Evolutionary conservation across 2,113 vertebrate genomes (phyloP).

Genomic region (Menidia beryllina): DNA sequence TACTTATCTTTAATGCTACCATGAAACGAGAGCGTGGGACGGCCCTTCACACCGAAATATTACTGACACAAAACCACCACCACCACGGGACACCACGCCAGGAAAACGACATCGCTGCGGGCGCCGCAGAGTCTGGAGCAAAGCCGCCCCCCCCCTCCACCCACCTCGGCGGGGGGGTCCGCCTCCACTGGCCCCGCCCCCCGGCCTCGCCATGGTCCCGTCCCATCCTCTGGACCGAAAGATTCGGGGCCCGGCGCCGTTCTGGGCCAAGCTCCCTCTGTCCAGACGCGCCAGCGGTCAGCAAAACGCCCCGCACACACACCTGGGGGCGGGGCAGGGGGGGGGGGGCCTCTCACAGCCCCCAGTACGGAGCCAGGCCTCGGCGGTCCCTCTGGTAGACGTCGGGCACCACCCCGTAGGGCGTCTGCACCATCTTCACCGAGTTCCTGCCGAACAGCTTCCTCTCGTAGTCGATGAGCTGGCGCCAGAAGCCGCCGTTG

Average conservation of each 20-base stretch:
- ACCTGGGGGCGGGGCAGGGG: too few relatives aligned
- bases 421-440: constrained; percentile 97
- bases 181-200: constrained; percentile 40
- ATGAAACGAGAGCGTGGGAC: constrained; percentile 69
- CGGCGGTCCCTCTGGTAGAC: constrained; percentile 94
- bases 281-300: constrained; percentile 40
- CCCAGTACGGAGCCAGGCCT: constrained; percentile 94
- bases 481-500: constrained; percentile 97
- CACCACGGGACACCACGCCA: constrained; percentile 74
- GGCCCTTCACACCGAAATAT: constrained; percentile 72
- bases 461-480: constrained; percentile 96
- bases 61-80: constrained; percentile 76
- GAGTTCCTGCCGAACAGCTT: constrained; percentile 95
- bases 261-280: constrained; percentile 28
- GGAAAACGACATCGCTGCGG: constrained; percentile 56
- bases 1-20: constrained; percentile 78
- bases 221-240: constrained; percentile 32
- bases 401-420: constrained; percentile 93
- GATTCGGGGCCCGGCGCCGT: constrained; percentile 33
- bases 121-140: constrained; percentile 38
- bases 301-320: constrained; percentile 57
- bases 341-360: constrained; percentile 86
- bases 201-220: constrained; percentile 29
- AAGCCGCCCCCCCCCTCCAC: constrained; percentile 31
- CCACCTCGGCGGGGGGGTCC: too few relatives aligned